Evolutionary conservation across 1,140 invertebrate genomes (phyloP), one percentile per base, ranked within the genome.

Genomic region (Trichonephila clavata): DNA sequence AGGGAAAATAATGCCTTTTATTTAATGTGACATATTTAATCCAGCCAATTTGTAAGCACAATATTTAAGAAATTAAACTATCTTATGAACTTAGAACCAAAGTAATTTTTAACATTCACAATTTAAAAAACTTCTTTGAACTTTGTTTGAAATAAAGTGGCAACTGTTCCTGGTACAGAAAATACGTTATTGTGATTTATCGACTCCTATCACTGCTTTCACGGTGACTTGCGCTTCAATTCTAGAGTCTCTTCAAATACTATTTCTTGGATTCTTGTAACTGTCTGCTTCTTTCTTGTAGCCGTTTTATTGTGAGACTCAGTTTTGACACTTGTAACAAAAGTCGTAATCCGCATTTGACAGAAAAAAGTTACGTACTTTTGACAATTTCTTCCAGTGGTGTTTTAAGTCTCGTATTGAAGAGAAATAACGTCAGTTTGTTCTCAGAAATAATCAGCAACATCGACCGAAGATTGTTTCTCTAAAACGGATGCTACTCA

Each of bases 331-430:
- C 32, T 32, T 32, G 71, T 77, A 77, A 77, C 71, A 32, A 1
- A 27, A 77, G 71, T 77, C 32, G 71, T 77, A 77, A 77, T 77
- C 27, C 71, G 71, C 18, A 77, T 77, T 77, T 77, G 71, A 77
- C 71, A 77, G 27, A 27, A 77, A 39, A 3, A 77, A 77, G 71
- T 77, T 32, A 77, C 32, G 71, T 27, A 39, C 27, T 77, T 77
- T 13, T 77, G 27, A 77, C 27, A 77, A 77, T 77, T 77, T 24
- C 71, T 77, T 39, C 71, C 27, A 77, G 7, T 39, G 27, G 14
- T 63, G 61, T 63, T 39, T 77, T 18, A 77, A 77, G 71, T 32
- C 20, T 13, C 6, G 27, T 77, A 77, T 77, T 20, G 71, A 77
- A 77, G 71, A 39, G 32, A 77, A 77, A 77, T 13, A 32, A 77